A percentile compares a stretch with the other conserved stretches of the same genome.
Conservation (phyloP, 2,113 vertebrate species). For the Aegotheles bennettii region DNA sequence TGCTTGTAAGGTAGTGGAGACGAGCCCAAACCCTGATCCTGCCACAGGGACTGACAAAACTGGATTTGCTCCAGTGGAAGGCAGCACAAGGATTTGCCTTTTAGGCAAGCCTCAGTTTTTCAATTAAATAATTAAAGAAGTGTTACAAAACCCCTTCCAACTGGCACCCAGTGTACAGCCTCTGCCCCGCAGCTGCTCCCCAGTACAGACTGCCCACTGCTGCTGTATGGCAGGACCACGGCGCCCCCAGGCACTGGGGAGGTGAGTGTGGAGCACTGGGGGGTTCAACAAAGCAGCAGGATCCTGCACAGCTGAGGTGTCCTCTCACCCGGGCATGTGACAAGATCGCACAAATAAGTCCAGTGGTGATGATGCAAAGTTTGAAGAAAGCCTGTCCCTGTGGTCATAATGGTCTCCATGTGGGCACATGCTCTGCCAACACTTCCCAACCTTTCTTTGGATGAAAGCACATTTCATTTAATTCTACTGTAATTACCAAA, state of each 20-base stretch:
- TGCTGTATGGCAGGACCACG: neutral
- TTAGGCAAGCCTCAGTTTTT: neutral
- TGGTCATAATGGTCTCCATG: too few species aligned
- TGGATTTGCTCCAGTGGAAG: neutral
- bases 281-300: fast-evolving
- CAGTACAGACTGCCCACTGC: fast-evolving
- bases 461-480: neutral
- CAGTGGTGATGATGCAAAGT: neutral
- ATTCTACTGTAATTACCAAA: neutral
- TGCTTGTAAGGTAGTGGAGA: neutral
- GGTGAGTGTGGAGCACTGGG: neutral
- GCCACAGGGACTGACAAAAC: neutral
- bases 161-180: neutral
- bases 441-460: neutral
- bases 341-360: neutral
- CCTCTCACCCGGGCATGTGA: neutral
- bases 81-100: neutral
- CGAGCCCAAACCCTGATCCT: neutral
- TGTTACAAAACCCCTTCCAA: neutral
- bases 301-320: neutral
- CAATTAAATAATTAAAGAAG: neutral
- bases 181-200: fast-evolving
- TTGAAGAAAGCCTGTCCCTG: neutral
- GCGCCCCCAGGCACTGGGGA: neutral
- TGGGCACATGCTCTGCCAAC: fast-evolving